Conservation (phyloP, 2,113 vertebrate species). For the Colistium nudipinnis region DNA sequence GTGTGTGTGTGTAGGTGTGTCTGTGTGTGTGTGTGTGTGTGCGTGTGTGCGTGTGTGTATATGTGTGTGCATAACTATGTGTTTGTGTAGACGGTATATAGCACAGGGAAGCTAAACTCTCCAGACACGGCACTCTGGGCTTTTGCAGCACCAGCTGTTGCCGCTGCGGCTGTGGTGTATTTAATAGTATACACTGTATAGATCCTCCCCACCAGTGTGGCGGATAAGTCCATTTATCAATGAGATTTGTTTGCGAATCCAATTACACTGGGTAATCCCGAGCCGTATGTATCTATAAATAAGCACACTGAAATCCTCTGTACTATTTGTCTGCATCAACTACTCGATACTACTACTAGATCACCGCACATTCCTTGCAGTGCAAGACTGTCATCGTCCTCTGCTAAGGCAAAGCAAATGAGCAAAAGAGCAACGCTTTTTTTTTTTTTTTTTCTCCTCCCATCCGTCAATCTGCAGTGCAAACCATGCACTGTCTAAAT, state of each 20-base stretch:
- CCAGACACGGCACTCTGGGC: constrained; percentile 28
- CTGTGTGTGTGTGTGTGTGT: constrained; percentile 1
- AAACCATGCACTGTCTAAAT: background rate
- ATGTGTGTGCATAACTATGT: constrained; percentile 20
- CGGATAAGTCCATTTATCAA: constrained; percentile 37
- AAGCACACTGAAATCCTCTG: background rate
- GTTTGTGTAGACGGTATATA: constrained; percentile 21
- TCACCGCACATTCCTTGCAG: constrained; percentile 8
- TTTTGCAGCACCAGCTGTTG: constrained; percentile 51
- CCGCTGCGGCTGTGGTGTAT: constrained; percentile 16
- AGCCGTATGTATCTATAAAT: constrained; percentile 10
- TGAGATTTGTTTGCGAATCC: constrained; percentile 13
- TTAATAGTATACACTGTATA: constrained; percentile 17
- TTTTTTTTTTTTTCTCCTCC: background rate
- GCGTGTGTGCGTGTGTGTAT: constrained; percentile 6
- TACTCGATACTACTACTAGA: background rate
- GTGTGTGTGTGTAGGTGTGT: background rate
- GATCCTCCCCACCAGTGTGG: constrained; percentile 10
- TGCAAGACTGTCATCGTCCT: background rate
- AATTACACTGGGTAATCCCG: constrained; percentile 16
- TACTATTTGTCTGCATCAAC: background rate
- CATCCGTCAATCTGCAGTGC: background rate
- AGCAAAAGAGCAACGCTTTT: background rate
- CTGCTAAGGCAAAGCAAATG: background rate
- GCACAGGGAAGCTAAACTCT: constrained; percentile 38